Base-by-base conservation (phyloP, 2,113 vertebrate species). In the Misgurnus anguillicaudatus region DNA sequence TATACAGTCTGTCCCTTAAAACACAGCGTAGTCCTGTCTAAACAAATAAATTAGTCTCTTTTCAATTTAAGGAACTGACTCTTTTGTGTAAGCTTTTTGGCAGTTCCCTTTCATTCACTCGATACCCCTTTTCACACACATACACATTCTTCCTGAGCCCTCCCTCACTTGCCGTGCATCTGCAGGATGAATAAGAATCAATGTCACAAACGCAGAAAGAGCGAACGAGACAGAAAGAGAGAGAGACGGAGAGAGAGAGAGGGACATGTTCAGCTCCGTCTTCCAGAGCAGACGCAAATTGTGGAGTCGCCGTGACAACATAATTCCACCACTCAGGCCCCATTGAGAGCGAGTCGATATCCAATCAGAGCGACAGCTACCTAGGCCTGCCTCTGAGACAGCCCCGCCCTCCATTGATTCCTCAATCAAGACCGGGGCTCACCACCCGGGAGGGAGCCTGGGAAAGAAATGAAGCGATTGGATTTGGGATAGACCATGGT, bases 291-390 rank as follows among this genome's bases (percentile, higher is more conserved):
- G 85, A 91, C 90, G 91, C 90, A 92, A 91, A 91, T 90, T 91
- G 90, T 92, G 87, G 90, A 93, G 92, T 91, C 89, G 87, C 90
- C 90, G 91, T 92, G 93, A 94, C 93, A 94, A 93, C 91, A 93
- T 94, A 93, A 94, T 94, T 94, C 92, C 91, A 90, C 90, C 90
- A 92, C 92, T 93, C 91, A 90, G 90, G 87, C 90, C 88, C 90
- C 89, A 91, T 92, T 91, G 91, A 91, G 85, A 71, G 87, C 90
- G 88, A 92, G 91, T 94, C 91, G 90, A 92, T 92, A 93, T 89
- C 91, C 93, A 93, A 93, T 93, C 91, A 93, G 87, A 91, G 88
- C 88, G 90, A 89, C 89, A 90, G 90, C 89, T 86, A 92, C 91
- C 91, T 91, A 91, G 89, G 89, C 88, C 82, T 73, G 73, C 88